A percentile compares a stretch with the other conserved stretches of the same genome.
Conservation (phyloP, 2,113 vertebrate species). For the Ciconia maguari region DNA sequence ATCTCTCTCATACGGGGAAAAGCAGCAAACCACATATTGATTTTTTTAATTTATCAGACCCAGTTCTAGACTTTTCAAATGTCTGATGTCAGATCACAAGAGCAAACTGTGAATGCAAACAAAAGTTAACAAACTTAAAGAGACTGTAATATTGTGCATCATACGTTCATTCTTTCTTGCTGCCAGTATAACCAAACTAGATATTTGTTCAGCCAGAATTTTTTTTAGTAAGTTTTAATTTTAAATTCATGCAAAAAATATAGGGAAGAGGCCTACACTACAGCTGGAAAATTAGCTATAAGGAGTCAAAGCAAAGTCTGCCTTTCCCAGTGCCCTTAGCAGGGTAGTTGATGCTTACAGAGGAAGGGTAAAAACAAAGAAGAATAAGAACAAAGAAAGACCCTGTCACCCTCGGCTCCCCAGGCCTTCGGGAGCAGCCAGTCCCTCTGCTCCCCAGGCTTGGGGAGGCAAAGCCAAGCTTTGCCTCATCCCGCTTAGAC, state of each 20-base stretch:
- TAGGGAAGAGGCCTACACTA: accelerated
- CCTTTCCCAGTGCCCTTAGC: neutral
- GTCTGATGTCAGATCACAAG: neutral
- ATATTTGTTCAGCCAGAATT: neutral
- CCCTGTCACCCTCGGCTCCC: accelerated
- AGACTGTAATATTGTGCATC: neutral
- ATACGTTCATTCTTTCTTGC: neutral
- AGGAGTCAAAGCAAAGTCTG: neutral
- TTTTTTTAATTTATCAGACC: neutral
- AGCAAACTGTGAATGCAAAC: neutral
- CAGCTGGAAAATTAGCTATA: neutral
- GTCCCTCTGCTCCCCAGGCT: accelerated
- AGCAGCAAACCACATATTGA: neutral
- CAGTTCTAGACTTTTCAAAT: neutral
- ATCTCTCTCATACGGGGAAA: neutral
- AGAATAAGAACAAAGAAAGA: neutral
- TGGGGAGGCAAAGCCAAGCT: neutral
- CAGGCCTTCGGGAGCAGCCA: accelerated
- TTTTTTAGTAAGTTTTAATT: neutral
- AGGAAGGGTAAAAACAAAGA: neutral
- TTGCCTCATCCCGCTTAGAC: neutral
- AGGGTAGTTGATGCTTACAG: neutral
- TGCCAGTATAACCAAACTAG: neutral
- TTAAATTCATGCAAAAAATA: neutral
- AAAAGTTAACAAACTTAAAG: neutral